Conservation (phyloP, 2,888 invertebrate genomes). For the Limulus polyphemus region DNA sequence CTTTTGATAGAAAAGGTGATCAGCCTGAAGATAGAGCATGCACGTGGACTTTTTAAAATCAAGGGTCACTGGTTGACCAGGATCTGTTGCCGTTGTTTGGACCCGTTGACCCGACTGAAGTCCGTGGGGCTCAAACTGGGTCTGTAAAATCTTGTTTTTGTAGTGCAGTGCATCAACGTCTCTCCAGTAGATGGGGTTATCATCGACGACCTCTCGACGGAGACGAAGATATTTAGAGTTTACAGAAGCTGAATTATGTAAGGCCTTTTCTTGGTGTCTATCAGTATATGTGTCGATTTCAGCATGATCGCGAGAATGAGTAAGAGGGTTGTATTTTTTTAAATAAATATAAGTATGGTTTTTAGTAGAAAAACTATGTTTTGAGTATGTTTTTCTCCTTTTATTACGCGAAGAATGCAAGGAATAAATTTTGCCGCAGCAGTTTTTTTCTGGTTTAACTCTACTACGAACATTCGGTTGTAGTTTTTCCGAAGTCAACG, state of each 20-base stretch:
- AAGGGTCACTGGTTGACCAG: slow-evolving; percentile 24
- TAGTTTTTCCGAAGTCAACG: no score
- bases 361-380: no score
- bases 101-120: slow-evolving; percentile 27
- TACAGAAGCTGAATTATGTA: not conserved
- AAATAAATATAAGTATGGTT: no score
- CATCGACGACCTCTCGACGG: not conserved
- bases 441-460: not conserved
- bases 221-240: no score
- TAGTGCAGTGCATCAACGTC: slow-evolving; percentile 24
- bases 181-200: slow-evolving; percentile 16
- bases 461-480: not conserved
- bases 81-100: slow-evolving; percentile 23
- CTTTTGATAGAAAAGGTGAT: slow-evolving; percentile 85
- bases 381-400: no score
- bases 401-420: not conserved
- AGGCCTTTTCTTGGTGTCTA: not conserved
- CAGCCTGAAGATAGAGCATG: slow-evolving; percentile 84
- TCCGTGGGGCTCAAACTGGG: slow-evolving; percentile 19
- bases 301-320: not conserved
- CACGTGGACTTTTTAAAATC: slow-evolving; percentile 59
- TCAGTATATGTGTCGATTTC: not conserved
- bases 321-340: no score
- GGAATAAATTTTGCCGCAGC: not conserved
- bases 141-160: slow-evolving; percentile 19